Evolutionary conservation across 2,113 vertebrate genomes (phyloP).

Genomic region (Panthera tigris): DNA sequence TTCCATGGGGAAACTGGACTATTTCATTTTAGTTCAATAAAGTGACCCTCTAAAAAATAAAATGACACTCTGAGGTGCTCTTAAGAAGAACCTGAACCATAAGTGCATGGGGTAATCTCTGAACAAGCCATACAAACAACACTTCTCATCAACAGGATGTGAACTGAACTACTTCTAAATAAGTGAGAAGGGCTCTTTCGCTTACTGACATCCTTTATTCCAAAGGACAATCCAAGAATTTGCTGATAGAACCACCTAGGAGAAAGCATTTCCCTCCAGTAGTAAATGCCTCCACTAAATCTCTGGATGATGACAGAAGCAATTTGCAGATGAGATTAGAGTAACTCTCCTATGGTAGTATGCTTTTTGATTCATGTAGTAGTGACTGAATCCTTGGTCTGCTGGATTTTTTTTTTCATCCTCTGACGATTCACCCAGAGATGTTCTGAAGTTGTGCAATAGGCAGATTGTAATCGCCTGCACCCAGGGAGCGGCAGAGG

Average conservation of each 20-base stretch:
- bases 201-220: background rate
- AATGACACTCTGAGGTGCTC: background rate
- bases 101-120: background rate
- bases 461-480: conserved; percentile 60
- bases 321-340: conserved; percentile 32
- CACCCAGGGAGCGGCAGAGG: conserved; percentile 79
- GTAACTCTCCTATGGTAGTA: background rate
- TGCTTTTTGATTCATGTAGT: conserved; percentile 43
- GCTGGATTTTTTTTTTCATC: conserved; percentile 16
- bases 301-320: background rate
- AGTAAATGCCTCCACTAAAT: background rate
- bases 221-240: background rate
- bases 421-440: conserved; percentile 60
- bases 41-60: background rate
- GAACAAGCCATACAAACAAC: background rate
- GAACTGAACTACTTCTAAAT: background rate
- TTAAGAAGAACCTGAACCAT: background rate
- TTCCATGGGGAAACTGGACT: background rate
- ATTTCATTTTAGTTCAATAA: conserved; percentile 10
- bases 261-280: background rate
- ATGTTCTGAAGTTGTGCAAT: conserved; percentile 78
- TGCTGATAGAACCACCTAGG: background rate
- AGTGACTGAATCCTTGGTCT: conserved; percentile 42
- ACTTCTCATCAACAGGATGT: background rate
- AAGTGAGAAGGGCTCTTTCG: background rate